Evolutionary conservation across 2,888 invertebrate species (phyloP), one percentile per base, ranked within the genome.

Genomic region (Selenia dentaria): DNA sequence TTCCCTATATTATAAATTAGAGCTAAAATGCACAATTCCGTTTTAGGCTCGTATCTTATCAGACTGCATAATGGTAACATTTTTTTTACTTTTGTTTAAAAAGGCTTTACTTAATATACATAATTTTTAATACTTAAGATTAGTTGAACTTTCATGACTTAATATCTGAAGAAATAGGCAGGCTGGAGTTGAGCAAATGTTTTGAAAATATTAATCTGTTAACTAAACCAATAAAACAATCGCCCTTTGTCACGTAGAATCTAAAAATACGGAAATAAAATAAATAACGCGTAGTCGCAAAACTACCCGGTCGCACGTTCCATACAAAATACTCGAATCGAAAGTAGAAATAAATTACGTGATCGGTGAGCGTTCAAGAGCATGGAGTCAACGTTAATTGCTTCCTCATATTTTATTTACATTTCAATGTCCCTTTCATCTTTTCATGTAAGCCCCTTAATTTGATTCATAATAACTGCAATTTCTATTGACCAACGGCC

Each of bases 351-450:
- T 50, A 56, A 62, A 67, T 67, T 69, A 74, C 73, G 72, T 75
- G 72, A 68, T 64, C 54, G 47, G 51, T 47, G 57, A 63, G 62
- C 61, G 59, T 65, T 73, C 64, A 64, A 74, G 66, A 70, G 54
- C 67, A 66, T 65, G 46, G 47, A 58, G 54, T 59, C 55, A 41
- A 55, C 56, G 25, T 36, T 70, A 62, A 70, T 75, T 64, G 64
- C 69, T 76, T 75, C 71, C 75, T 72, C 53, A 46, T 67, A 41
- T 34, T 42, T 22, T 29, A 28, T 50, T 35, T 39, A 33, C 36
- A 36, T 40, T 44, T 50, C 36, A 44, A 40, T 44, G 49, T 40
- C 42, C 35, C 37, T 44, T 49, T 33, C 40, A 32, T 40, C 24
- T 36, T n/a, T 22, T 36, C 18, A 14, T 20, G 8, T 13, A 27